Base-by-base conservation (phyloP, 1,140 invertebrate species). In the Calephelis nemesis region DNA sequence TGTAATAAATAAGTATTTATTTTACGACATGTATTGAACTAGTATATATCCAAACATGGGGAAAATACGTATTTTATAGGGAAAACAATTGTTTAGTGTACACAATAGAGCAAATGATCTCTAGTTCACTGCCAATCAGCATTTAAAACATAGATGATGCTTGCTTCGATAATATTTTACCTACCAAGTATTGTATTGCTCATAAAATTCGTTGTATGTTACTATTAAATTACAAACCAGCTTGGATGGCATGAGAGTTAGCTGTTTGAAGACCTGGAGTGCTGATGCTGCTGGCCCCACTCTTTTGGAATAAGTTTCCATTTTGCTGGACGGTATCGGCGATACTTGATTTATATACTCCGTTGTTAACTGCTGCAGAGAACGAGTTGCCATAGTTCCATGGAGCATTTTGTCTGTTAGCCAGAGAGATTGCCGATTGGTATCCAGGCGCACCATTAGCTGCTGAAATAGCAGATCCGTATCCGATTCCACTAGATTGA, bases 321-420 rank as follows among this genome's bases (percentile, higher is more conserved):
- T 67, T 45, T 8, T 54, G 40, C 11, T 30, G 42, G 40, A 54
- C 12, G 47, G 40, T 54, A 47, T 58, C 11, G n/a, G 52, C 65
- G 5, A 60, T 10, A n/a, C 52, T 67, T 12, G 54, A 4, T 58
- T 67, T 15, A 19, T 58, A 30, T 30, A 13, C 39, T 47, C 65
- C 52, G 45, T 10, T 47, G 47, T 67, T 67, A 11, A 58, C 7
- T 5, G 50, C 47, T 30, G 45, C 52, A 30, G 65, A 13, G 50
- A 60, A 47, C 58, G 65, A 60, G n/a, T 54, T 58, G 30, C 19
- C 15, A 15, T 67, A 47, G 19, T 65, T 52, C 30, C 52, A 52
- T 19, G 45, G 15, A 7, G 15, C 13, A 58, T 30, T 19, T 58
- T 15, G 42, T 7, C 50, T 60, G 45, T 67, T 67, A 8, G 65